Evolutionary conservation across 1,140 invertebrate species (phyloP), one percentile per base, ranked within the genome.

Genomic region (Nasonia giraulti): DNA sequence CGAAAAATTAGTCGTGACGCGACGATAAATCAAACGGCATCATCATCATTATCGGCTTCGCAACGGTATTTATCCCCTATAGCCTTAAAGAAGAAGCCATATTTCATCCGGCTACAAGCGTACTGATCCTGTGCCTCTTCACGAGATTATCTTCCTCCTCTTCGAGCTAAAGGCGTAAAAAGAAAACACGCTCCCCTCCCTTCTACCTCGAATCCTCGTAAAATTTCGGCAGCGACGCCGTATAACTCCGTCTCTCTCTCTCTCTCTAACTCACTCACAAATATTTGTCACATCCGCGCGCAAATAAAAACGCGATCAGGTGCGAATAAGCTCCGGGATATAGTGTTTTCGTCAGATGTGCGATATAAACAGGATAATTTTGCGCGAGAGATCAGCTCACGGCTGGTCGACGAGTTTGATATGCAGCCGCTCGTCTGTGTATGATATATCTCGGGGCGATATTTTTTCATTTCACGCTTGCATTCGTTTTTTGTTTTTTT

Each of bases 231-330:
- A 74, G 69, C 27, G 23, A 17, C 68, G 10, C 40, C 20, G 5
- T 27, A 74, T 74, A 84, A 74, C 31, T 74, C 8, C 12, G 68
- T n/a, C n/a, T n/a, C n/a, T 62, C 27, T 27, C 27, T 27, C 27
- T 27, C 27, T 27, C 27, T 27, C 17, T 79, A 80, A 84, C 77
- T 11, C 44, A 31, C 14, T 40, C 68, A 55, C 69, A 73, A 84
- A 80, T 83, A 71, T 84, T 79, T 80, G 77, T 84, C 33, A 44
- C 10, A 62, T 73, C 17, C 68, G 76, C 27, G 44, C 23, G 2
- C 5, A 37, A 7, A 44, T n/a, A 31, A 10, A 31, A 10, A 10
- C n/a, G 4, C 10, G 81, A 83, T 77, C 81, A 83, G 81, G 55
- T 83, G 81, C 23, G n/a, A 74, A 73, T 27, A 27, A 47, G 40